Base-by-base conservation (phyloP, 2,888 invertebrate species). In the Limenitis camilla region DNA sequence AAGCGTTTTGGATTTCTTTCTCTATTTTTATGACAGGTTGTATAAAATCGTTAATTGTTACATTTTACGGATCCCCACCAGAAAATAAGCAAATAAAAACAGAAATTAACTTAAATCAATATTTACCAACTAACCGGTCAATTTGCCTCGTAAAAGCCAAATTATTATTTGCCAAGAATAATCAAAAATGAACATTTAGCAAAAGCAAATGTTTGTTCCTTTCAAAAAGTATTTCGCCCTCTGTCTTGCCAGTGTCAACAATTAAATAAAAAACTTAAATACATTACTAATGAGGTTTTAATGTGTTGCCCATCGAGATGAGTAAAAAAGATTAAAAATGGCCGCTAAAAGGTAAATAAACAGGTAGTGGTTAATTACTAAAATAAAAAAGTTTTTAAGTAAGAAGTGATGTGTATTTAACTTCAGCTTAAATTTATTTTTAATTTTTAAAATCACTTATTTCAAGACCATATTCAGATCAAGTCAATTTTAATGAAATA, bases 221-320 rank as follows among this genome's bases (percentile, higher is more conserved):
- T 51, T 52, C 45, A n/a, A 59, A 49, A 54, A 46, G 47, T 51
- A 44, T 44, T 51, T 44, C 50, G 50, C 32, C 40, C 45, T 45
- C 45, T 45, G 45, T 45, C 36, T 45, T 50, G 43, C 44, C 39
- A 51, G 50, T 44, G 50, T 51, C 39, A 51, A 51, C 40, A 51
- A 32, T 45, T 45, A 29, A 39, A 44, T 46, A 44, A 50, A 42
- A 46, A 52, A 35, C 50, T 56, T 52, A 52, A 55, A 52, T 54
- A 59, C 59, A 61, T 50, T 51, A 47, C 58, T 65, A 64, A 64
- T 63, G 63, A 63, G 63, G 43, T 58, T 59, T 63, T 64, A 61
- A 64, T 64, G 64, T 60, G 61, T 58, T 54, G 42, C 47, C 55
- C 52, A 55, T 50, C 50, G 54, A 44, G 51, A 44, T 49, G 50